Evolutionary conservation across 2,888 invertebrate species (phyloP), one percentile per base, ranked within the genome.

Genomic region (Mythimna loreyi): DNA sequence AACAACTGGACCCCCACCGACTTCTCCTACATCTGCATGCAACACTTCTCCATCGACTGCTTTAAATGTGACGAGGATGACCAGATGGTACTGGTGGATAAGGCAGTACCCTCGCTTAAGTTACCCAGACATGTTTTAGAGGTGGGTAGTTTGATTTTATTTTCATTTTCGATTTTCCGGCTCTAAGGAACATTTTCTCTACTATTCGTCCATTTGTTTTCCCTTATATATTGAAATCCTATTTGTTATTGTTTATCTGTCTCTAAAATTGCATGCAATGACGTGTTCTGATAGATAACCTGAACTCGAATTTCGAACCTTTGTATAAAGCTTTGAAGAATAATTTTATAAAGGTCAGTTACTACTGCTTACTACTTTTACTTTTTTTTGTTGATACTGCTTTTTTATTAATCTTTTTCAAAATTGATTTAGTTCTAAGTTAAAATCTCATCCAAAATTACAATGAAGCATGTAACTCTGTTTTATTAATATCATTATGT

Each of bases 1-100:
- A 93, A 92, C 76, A 94, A 93, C 80, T 96, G 96, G 96, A 94
- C 94, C 0, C 94, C 96, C 0, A 95, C 94, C 0, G 95, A 95
- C 80, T 95, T 90, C 77, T 95, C 95, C 0, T 95, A 95, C 73
- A 94, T 96, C 73, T 96, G 96, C 78, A 91, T 94, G 70, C 94
- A 95, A 68, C 96, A 96, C 74, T 96, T 96, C 83, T 93, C 96
- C 0, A 92, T 94, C 0, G 96, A 96, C 81, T 95, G 94, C 68
- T 95, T 95, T 80, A 91, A 89, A 74, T 92, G 93, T 74, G 88
- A 95, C 36, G 87, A 89, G 8, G 81, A 90, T 21, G 90, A 92
- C 63, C 84, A 89, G 16, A 92, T 95, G 87, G 92, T 94, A 47
- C 86, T 96, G 0, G 85, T 91, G 0, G 91, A 91, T 72, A 93